Evolutionary conservation across 2,113 vertebrate species (phyloP).

Genomic region (Heterotilapia buettikoferi): DNA sequence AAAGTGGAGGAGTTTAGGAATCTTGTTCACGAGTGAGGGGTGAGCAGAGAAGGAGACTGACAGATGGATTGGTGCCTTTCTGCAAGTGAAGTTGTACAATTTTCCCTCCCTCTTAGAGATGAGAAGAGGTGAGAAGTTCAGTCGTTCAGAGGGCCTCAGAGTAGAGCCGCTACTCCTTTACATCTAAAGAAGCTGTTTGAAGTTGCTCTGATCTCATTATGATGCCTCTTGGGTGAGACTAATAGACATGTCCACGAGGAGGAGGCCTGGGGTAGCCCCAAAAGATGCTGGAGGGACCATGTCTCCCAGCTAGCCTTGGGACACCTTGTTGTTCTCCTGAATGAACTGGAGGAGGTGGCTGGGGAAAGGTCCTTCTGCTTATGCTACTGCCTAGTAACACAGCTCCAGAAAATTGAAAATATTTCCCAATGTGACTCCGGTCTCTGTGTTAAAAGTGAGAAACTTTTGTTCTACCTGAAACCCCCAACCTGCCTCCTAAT

Average conservation of each 20-base stretch:
- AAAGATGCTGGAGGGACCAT: not conserved
- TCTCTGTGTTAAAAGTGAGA: not conserved
- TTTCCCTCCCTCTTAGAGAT: not conserved
- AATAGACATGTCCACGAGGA: not conserved
- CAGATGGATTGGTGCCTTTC: not conserved
- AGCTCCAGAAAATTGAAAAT: not conserved
- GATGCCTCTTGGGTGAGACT: not conserved
- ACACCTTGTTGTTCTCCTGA: not conserved
- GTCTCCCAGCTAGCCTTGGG: not conserved
- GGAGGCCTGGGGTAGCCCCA: not conserved
- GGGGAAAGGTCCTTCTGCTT: not conserved
- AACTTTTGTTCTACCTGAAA: not conserved
- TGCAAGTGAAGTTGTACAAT: not conserved
- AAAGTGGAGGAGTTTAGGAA: not conserved
- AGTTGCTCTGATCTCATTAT: not conserved
- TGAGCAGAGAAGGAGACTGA: not conserved
- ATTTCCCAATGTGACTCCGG: not conserved
- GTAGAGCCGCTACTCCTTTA: not conserved
- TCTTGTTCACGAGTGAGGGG: not conserved
- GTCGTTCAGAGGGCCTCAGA: not conserved
- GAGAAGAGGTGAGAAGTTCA: not conserved
- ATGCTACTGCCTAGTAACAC: not conserved
- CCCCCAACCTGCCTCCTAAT: not conserved
- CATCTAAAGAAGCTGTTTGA: not conserved
- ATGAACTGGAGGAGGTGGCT: not conserved